phyloP scores from a whole-genome alignment of 2,113 vertebrate species.

The Clarias batrachus region DNA sequence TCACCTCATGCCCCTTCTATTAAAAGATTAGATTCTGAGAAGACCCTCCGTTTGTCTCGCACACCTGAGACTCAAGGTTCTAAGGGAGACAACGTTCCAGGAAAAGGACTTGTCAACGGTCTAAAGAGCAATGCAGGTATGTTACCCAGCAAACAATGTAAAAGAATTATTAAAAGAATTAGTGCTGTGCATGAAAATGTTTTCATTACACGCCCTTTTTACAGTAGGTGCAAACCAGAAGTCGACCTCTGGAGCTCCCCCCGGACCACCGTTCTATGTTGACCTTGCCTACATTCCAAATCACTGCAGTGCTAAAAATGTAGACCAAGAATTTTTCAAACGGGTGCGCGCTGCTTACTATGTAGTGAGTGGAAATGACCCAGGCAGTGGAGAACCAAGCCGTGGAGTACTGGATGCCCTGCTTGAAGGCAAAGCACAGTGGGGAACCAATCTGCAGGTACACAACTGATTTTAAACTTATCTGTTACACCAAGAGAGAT shows the following conservation, averaged over 20 bases:
- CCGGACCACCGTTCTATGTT: slow-evolving; percentile 86
- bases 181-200: background rate
- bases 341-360: slow-evolving; percentile 90
- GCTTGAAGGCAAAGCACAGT: slow-evolving; percentile 93
- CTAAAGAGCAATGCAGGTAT: slow-evolving; percentile 83
- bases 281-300: slow-evolving; percentile 98
- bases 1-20: slow-evolving; percentile 74
- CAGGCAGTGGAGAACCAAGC: slow-evolving; percentile 88
- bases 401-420: slow-evolving; percentile 89
- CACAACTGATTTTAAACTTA: background rate
- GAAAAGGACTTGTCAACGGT: slow-evolving; percentile 83
- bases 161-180: background rate
- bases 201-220: slow-evolving; percentile 19
- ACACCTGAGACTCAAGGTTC: slow-evolving; percentile 71
- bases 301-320: slow-evolving; percentile 96
- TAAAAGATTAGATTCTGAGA: slow-evolving; percentile 80
- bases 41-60: slow-evolving; percentile 71
- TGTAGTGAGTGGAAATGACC: slow-evolving; percentile 94
- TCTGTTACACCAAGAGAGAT: background rate
- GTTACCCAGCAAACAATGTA: background rate
- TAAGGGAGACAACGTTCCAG: slow-evolving; percentile 71
- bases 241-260: slow-evolving; percentile 61
- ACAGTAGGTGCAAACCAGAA: slow-evolving; percentile 67
- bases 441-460: slow-evolving; percentile 97
- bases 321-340: slow-evolving; percentile 95